phyloP scores from a whole-genome alignment of 35 echinoderm and acorn worm species.

The Lytechinus pictus region DNA sequence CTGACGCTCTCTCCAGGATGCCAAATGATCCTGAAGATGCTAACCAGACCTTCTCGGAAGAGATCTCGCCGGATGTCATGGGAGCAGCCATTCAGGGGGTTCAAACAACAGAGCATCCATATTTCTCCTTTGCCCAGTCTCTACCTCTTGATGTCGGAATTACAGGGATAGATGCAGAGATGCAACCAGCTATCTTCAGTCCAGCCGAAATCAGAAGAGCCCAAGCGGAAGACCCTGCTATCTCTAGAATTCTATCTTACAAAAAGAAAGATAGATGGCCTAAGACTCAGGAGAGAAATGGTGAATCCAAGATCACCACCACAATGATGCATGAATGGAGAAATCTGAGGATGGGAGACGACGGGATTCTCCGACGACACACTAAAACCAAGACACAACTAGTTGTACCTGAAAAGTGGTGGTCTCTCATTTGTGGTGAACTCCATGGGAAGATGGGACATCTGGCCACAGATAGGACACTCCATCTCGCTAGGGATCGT shows the following conservation, averaged over 20 bases:
- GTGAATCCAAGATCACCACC: background rate
- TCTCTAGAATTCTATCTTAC: background rate
- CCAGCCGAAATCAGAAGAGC: background rate
- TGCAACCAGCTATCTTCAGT: background rate
- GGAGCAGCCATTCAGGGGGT: background rate
- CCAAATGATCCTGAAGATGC: background rate
- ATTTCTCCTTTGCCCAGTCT: no score
- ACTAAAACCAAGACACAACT: conserved; percentile 53
- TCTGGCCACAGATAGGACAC: conserved; percentile 40
- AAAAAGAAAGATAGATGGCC: background rate
- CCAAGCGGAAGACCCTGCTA: conserved; percentile 49
- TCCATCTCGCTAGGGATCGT: conserved; percentile 58
- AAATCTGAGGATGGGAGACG: conserved; percentile 10
- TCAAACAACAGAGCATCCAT: background rate
- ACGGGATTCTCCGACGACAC: conserved; percentile 46
- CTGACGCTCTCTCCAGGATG: conserved; percentile 39
- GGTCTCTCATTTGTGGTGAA: conserved; percentile 42
- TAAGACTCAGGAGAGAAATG: background rate
- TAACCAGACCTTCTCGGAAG: background rate
- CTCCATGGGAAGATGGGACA: conserved; percentile 77
- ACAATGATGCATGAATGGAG: conserved; percentile 43
- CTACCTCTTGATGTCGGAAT: background rate
- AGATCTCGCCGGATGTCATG: background rate
- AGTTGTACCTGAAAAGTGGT: conserved; percentile 33
- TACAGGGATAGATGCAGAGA: background rate